A percentile compares a stretch with the other conserved stretches of the same genome.
phyloP scores from a whole-genome alignment of 2,113 vertebrate genomes.

The Oryzias javanicus region DNA sequence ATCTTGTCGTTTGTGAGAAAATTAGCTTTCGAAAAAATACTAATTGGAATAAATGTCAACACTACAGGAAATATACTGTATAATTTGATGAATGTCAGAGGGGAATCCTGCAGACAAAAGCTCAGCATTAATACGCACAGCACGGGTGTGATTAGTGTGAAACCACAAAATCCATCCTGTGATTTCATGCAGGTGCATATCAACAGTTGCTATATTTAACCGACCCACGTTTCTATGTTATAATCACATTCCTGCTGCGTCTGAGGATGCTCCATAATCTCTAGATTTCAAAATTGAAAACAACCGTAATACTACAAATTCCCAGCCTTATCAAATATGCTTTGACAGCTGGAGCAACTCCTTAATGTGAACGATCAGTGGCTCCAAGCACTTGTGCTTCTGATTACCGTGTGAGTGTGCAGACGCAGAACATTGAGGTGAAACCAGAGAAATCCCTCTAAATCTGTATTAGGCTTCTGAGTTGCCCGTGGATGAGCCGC shows the following conservation, averaged over 20 bases:
- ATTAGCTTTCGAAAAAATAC: too few species aligned
- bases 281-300: conserved; percentile 46
- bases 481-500: conserved; percentile 26
- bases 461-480: conserved; percentile 33
- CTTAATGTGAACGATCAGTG: neutral
- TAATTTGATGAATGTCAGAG: conserved; percentile 32
- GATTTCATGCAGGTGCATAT: conserved; percentile 25
- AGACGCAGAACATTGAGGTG: conserved; percentile 11
- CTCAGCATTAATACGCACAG: conserved; percentile 31
- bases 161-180: conserved; percentile 20
- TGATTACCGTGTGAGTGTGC: neutral
- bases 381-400: neutral
- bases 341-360: conserved; percentile 17
- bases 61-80: conserved; percentile 2
- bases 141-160: conserved; percentile 23
- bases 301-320: conserved; percentile 12
- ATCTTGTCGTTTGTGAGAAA: too few species aligned
- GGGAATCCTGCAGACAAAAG: conserved; percentile 23
- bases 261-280: conserved; percentile 25
- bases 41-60: too few species aligned
- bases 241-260: conserved; percentile 33
- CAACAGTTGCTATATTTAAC: conserved; percentile 31
- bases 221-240: conserved; percentile 34
- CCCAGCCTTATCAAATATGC: conserved; percentile 24
- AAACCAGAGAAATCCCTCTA: conserved; percentile 25